Evolutionary conservation across 2,797 vertebrate genomes (phyloP).

Genomic region (Halcyon chelicuti): DNA sequence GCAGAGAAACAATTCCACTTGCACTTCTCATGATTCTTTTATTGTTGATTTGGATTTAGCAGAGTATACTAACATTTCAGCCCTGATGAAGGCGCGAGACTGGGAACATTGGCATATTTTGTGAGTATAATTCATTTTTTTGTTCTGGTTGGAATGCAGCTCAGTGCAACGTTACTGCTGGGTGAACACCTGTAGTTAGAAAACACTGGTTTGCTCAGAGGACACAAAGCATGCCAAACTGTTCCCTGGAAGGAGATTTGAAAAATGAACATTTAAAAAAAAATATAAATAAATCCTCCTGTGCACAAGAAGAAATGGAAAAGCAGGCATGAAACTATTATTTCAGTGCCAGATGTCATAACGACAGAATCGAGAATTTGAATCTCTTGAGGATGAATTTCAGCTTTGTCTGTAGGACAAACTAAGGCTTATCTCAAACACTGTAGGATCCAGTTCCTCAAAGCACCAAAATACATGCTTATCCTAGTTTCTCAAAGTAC

Average conservation of each 20-base stretch:
- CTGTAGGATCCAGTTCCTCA: background rate
- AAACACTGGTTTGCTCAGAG: slow-evolving; percentile 33
- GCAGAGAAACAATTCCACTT: slow-evolving; percentile 58
- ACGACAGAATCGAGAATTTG: slow-evolving; percentile 39
- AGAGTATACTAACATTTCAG: slow-evolving; percentile 39
- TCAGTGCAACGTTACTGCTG: background rate
- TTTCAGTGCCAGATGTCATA: background rate
- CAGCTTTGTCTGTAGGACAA: slow-evolving; percentile 29
- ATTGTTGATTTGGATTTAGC: slow-evolving; percentile 50
- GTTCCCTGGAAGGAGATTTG: slow-evolving; percentile 18
- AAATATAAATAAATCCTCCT: background rate
- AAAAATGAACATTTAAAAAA: background rate
- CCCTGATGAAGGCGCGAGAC: background rate
- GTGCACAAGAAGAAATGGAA: background rate
- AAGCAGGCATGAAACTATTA: slow-evolving; percentile 16
- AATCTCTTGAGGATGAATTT: slow-evolving; percentile 26
- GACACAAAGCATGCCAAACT: slow-evolving; percentile 5
- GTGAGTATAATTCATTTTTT: slow-evolving; percentile 55
- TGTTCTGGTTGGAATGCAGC: slow-evolving; percentile 45
- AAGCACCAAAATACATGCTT: slow-evolving; percentile 1
- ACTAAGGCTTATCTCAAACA: slow-evolving; percentile 1
- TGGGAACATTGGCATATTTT: slow-evolving; percentile 41
- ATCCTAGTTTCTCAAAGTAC: background rate
- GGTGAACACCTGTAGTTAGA: slow-evolving; percentile 59
- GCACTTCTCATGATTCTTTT: slow-evolving; percentile 41